Base-by-base conservation (phyloP, 2,888 invertebrate species). In the Drosophila dives region DNA sequence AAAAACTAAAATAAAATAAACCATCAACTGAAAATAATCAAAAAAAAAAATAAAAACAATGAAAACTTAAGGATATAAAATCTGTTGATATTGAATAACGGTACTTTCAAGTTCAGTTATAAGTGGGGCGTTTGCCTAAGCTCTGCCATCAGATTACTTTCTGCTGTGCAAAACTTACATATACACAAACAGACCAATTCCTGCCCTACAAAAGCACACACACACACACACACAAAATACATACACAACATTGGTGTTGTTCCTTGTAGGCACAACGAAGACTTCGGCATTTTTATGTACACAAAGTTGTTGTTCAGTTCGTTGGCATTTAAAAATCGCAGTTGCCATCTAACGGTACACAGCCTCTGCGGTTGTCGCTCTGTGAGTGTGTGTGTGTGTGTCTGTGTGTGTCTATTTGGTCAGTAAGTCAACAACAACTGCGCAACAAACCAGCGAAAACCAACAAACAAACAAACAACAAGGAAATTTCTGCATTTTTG, bases 371-470 rank as follows among this genome's bases (percentile, higher is more conserved):
- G 40, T 12, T 58, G 32, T 36, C 38, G 45, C 23, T 23, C 17
- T n/a, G 2, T 29, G 29, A 29, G 32, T 63, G 36, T 55, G 20
- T n/a, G 49, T 51, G 40, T 42, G 51, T 26, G 33, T 23, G 32
- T 45, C 32, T 65, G 40, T 66, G 45, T 49, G 40, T 66, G 62
- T 64, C 51, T 48, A 69, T 75, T 72, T 83, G 81, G 84, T 84
- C 81, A 83, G 76, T 81, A 84, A 83, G 74, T 74, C 84, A 79
- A 69, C 76, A 82, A 72, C 29, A 78, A 74, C 61, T 81, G 64
- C 81, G 70, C 69, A 66, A 45, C 63, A 77, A 73, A 69, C 59
- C 68, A 59, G 49, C 45, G 20, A 51, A 61, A 77, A 38, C 55
- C 42, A 58, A 80, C 55, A 55, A 58, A 55, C 61, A 64, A 56